Base-by-base conservation (phyloP, 2,888 invertebrate genomes). In the Trissolcus brochymenae region DNA sequence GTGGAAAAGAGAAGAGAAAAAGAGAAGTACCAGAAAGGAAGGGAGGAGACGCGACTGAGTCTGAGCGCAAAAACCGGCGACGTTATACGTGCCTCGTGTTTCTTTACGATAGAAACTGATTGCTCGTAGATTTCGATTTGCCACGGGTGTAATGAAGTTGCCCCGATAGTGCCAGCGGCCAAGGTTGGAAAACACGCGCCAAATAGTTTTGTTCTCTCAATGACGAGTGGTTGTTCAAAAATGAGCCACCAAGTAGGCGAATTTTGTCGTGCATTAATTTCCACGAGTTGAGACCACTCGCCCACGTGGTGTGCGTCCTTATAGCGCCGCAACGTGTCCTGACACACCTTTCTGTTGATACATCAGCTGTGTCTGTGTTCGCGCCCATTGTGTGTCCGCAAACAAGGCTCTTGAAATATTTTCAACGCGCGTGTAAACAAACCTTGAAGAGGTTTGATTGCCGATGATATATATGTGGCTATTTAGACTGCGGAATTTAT, bases 91-190 rank as follows among this genome's bases (percentile, higher is more conserved):
- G 85, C 82, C 81, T 80, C 79, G 80, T 85, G 81, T 87, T 35
- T 86, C 85, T 86, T 87, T 87, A 88, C 86, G 87, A 87, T 88
- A 87, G 85, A 84, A 83, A 83, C 87, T 87, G 86, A 86, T 87
- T 86, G 85, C 86, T 85, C 84, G 86, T 86, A 87, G 87, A 88
- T 87, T 87, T 87, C 87, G 85, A 89, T 88, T 89, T 85, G 87
- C 85, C 83, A 89, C 86, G 88, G 87, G 79, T 85, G 86, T 88
- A 89, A 89, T 87, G 87, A 88, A 89, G 84, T 87, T 82, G 81
- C 84, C 83, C 82, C 81, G 82, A 78, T 79, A 79, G 25, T 25
- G 6, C 79, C 60, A 66, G 70, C 79, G 72, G 35, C 35, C 35
- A 35, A 35, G 35, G 35, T 35, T 35, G 16, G 46, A 0, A 25